These are phyloP conservation scores for Drosophila basisetae DNA, from an alignment of 2,888 invertebrate species.

Conservation along the genomic window DNA sequence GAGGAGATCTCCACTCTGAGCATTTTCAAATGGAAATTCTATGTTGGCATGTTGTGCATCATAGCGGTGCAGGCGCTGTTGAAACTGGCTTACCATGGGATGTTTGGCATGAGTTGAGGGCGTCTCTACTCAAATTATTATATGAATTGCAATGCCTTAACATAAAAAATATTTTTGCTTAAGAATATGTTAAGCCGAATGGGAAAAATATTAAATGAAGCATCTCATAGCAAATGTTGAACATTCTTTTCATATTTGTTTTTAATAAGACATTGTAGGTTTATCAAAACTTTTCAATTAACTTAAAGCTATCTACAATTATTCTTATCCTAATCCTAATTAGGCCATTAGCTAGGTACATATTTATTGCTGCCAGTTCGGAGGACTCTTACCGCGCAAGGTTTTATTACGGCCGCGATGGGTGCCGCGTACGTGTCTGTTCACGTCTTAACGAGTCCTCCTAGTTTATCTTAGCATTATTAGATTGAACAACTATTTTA, in stretches of 20 bases:
- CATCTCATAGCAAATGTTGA: not conserved
- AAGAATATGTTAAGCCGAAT: too few species aligned
- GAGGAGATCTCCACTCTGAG: slow-evolving; percentile 1
- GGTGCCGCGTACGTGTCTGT: not conserved
- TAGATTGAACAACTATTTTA: not conserved
- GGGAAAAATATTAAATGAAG: not conserved
- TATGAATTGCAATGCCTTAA: not conserved
- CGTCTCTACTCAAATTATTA: not conserved
- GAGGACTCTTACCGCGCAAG: not conserved
- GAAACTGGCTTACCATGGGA: slow-evolving; percentile 19
- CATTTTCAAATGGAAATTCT: slow-evolving; percentile 45
- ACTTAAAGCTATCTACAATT: not conserved
- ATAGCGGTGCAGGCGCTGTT: slow-evolving; percentile 40
- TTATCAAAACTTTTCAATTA: too few species aligned
- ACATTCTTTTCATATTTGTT: not conserved
- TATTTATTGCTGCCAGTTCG: not conserved
- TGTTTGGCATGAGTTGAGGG: slow-evolving; percentile 11
- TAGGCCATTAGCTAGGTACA: not conserved
- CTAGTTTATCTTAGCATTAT: not conserved
- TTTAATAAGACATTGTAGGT: too few species aligned
- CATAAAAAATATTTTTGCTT: not conserved
- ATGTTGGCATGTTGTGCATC: slow-evolving; percentile 44
- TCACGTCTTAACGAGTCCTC: not conserved
- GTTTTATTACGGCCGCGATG: not conserved
- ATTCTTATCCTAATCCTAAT: not conserved